phyloP scores from a whole-genome alignment of 35 echinoderm and acorn worm species.

The Acanthaster planci region DNA sequence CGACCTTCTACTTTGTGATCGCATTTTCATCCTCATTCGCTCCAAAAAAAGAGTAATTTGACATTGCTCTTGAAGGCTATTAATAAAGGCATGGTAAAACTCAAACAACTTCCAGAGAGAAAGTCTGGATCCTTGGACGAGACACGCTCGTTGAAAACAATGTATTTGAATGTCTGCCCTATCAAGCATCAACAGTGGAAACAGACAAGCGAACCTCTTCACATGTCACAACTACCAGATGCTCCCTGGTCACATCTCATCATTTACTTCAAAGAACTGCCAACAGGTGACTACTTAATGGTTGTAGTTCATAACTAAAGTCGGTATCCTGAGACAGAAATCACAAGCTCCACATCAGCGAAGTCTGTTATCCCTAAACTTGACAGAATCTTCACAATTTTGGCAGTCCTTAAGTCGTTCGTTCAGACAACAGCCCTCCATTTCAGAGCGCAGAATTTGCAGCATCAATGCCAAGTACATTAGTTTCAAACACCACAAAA shows the following conservation, averaged over 20 bases:
- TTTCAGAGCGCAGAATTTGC: conserved; percentile 58
- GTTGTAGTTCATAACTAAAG: conserved; percentile 59
- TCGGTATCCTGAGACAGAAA: conserved; percentile 65
- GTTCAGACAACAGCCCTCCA: conserved; percentile 80
- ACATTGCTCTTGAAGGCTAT: conserved; percentile 73
- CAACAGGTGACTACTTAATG: conserved; percentile 57
- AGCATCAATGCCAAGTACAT: conserved; percentile 42
- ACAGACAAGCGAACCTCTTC: conserved; percentile 51
- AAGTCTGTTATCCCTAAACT: conserved; percentile 71
- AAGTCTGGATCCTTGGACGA: conserved; percentile 78
- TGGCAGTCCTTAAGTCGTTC: conserved; percentile 65
- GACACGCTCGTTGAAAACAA: conserved; percentile 56
- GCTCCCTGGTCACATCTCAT: conserved; percentile 61
- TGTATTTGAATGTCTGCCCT: conserved; percentile 65
- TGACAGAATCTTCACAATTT: conserved; percentile 63
- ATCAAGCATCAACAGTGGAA: conserved; percentile 52
- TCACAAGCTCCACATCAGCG: conserved; percentile 67
- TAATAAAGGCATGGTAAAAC: conserved; percentile 72
- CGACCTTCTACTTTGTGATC: conserved; percentile 54
- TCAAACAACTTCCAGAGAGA: conserved; percentile 66
- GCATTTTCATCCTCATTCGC: conserved; percentile 53
- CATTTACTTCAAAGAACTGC: conserved; percentile 59
- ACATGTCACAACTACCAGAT: conserved; percentile 56
- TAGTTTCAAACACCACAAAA: no score
- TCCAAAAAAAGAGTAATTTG: conserved; percentile 41